Evolutionary conservation across 2,113 vertebrate species (phyloP), one percentile per base, ranked within the genome.

Genomic region (Chaetura pelagica): DNA sequence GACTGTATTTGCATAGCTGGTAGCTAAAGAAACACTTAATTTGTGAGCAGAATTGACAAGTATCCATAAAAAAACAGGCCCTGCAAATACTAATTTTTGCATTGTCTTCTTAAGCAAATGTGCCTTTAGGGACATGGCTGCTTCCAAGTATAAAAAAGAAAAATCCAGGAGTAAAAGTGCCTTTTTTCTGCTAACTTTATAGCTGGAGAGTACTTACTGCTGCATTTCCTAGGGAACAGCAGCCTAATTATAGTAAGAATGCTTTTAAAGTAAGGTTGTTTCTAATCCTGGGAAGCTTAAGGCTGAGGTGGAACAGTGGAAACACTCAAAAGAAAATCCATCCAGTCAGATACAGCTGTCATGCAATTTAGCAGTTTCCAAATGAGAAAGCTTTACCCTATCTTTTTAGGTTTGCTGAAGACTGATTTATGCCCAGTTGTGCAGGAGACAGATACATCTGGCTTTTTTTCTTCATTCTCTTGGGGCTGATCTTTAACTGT

Each of bases 321-420:
- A 46, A 76, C 49, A 44, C 27, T 54, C 46, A 23, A 85, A 96
- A 35, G 49, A 63, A 58, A 87, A 52, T 49, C 15, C 62, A 42
- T 38, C 20, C 23, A 55, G 8, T 4, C 40, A 19, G 23, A 51
- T 16, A n/a, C 24, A 76, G 18, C 30, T 87, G 24, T 5, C 94
- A 84, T 16, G n/a, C 6, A 1, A 64, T 69, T 71, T 48, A 73
- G 48, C 35, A 38, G 6, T 79, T 91, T 64, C 49, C 26, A 82
- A 68, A 87, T 35, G 17, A 27, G 75, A 42, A 79, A 13, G 30
- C 88, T 82, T 98, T 97, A 99, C 99, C 99, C 98, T 94, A 98
- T 99, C 90, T 97, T 99, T 94, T 85, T 98, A 72, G 95, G 97
- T 6, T 96, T 96, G 21, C 97, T 95, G 79, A 98, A 93, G 26